phyloP scores from a whole-genome alignment of 2,888 invertebrate species.

The Lochmaea crataegi region DNA sequence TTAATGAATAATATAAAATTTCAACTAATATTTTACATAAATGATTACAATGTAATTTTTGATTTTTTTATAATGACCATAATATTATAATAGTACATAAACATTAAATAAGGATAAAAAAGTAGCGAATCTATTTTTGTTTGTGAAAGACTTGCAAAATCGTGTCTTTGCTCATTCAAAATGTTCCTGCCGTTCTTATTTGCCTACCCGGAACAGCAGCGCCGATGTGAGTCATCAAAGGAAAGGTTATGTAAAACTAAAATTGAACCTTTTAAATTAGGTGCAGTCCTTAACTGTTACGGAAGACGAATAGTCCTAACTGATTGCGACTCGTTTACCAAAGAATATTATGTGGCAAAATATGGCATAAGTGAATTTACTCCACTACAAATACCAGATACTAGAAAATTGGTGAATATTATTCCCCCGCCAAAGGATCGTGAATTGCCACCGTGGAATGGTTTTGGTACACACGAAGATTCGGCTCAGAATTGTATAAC shows the following conservation, averaged over 20 bases:
- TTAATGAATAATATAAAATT: too few relatives aligned
- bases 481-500: slow-evolving; percentile 88
- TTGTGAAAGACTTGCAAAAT: not conserved
- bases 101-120: too few relatives aligned
- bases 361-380: slow-evolving; percentile 73
- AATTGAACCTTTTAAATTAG: slow-evolving; percentile 7
- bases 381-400: slow-evolving; percentile 68
- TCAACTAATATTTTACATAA: too few relatives aligned
- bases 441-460: slow-evolving; percentile 88
- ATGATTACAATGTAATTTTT: too few relatives aligned
- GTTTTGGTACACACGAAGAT: slow-evolving; percentile 90
- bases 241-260: too few relatives aligned
- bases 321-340: slow-evolving; percentile 88
- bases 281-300: slow-evolving; percentile 77
- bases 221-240: too few relatives aligned
- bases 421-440: slow-evolving; percentile 61
- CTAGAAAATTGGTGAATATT: slow-evolving; percentile 55
- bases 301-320: slow-evolving; percentile 84
- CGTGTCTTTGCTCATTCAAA: too few relatives aligned
- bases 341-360: slow-evolving; percentile 78
- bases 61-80: too few relatives aligned
- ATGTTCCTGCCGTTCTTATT: too few relatives aligned
- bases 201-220: too few relatives aligned
- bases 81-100: too few relatives aligned
- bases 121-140: not conserved